A percentile compares a stretch with the other conserved stretches of the same genome.
Conservation (phyloP, 2,888 invertebrate species). For the Drosophila longiperda region DNA sequence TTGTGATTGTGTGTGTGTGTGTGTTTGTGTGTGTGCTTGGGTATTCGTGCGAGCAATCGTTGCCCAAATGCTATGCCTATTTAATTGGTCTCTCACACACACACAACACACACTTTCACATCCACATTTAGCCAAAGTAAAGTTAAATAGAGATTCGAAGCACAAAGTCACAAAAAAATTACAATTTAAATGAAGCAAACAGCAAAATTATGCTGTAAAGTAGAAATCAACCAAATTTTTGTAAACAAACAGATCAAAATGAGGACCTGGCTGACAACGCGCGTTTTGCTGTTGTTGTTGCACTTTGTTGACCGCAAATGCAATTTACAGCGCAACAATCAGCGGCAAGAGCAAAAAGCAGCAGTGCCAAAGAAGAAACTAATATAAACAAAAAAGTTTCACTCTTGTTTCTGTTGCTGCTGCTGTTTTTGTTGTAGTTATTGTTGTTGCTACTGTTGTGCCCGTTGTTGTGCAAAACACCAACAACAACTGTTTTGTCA, state of each 20-base stretch:
- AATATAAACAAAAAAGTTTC: conserved; percentile 60
- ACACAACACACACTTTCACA: background rate
- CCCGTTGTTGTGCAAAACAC: conserved; percentile 19
- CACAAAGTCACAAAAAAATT: conserved; percentile 64
- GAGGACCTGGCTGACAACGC: conserved; percentile 16
- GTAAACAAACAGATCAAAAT: conserved; percentile 29
- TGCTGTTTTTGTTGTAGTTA: background rate
- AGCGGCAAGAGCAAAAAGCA: conserved; percentile 61
- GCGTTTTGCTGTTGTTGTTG: conserved; percentile 23
- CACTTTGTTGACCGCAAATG: conserved; percentile 76
- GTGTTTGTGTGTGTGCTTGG: background rate
- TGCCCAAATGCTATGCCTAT: conserved; percentile 58
- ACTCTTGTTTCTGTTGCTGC: conserved; percentile 8
- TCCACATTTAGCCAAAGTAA: background rate
- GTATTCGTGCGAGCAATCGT: conserved; percentile 35
- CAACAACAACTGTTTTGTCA: conserved; percentile 54
- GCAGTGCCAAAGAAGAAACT: conserved; percentile 45
- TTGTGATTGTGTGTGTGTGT: conserved; percentile 5
- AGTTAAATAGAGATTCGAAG: background rate
- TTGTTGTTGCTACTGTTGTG: background rate
- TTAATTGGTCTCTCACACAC: conserved; percentile 27
- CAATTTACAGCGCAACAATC: conserved; percentile 80
- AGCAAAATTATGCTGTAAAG: conserved; percentile 33
- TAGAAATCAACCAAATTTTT: conserved; percentile 39
- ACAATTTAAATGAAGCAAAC: conserved; percentile 68